Evolutionary conservation across 1,140 invertebrate species (phyloP).

Genomic region (Sitobion miscanthi): DNA sequence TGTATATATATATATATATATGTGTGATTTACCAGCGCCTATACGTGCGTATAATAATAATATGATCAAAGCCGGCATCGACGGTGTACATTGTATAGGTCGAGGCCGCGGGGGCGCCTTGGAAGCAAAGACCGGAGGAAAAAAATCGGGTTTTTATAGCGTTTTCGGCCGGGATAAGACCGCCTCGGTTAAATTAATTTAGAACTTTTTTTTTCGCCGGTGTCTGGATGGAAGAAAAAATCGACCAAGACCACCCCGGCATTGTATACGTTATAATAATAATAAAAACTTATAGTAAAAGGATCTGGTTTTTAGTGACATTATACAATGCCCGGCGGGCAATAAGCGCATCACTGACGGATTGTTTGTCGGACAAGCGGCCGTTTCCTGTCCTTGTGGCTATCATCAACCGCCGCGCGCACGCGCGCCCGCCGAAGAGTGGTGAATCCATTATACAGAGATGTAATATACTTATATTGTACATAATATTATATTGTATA

Average conservation of each 20-base stretch:
- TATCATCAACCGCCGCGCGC: slow-evolving; percentile 40
- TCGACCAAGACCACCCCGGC: slow-evolving; percentile 41
- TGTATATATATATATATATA: background rate
- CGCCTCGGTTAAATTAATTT: slow-evolving; percentile 26
- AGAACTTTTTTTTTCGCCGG: slow-evolving; percentile 41
- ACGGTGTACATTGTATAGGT: background rate
- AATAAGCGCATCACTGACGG: slow-evolving; percentile 20
- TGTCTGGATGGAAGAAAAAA: slow-evolving; percentile 7
- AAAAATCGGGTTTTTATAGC: slow-evolving; percentile 27
- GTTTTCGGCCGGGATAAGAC: background rate
- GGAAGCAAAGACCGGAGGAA: background rate
- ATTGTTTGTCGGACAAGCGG: slow-evolving; percentile 51
- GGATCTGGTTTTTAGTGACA: slow-evolving; percentile 53
- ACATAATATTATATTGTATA: background rate
- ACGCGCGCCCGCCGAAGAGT: background rate
- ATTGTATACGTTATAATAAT: slow-evolving; percentile 47
- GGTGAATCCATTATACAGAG: slow-evolving; percentile 19
- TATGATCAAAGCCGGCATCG: slow-evolving; percentile 41
- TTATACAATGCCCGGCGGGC: slow-evolving; percentile 28
- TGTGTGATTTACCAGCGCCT: background rate
- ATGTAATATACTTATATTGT: background rate
- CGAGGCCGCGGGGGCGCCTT: background rate
- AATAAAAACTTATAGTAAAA: slow-evolving; percentile 45
- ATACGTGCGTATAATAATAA: background rate
- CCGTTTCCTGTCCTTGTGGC: slow-evolving; percentile 53